Evolutionary conservation across 2,797 vertebrate genomes (phyloP), one percentile per base, ranked within the genome.

Genomic region (Gobionotothen gibberifrons): DNA sequence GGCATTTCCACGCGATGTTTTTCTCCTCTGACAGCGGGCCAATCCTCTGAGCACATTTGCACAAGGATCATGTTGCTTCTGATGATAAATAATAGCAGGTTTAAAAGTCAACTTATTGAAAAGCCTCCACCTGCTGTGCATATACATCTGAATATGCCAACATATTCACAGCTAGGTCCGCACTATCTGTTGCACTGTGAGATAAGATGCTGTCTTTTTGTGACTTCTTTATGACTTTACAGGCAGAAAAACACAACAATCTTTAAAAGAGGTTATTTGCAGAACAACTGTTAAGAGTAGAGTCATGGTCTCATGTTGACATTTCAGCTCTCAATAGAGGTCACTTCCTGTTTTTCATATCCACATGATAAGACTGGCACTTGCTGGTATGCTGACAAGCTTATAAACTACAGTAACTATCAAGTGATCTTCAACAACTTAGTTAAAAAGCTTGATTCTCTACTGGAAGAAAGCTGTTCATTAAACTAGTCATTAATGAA

Each of bases 311-410:
- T 51, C 49, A 8, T 36, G 22, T 40, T 66, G 76, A 61, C 74
- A 75, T 74, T 80, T 65, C 32, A 36, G 2, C 19, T 52, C 62
- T 77, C 48, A 43, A 44, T 62, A 58, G 63, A 79, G 72, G 74
- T 75, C 81, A 76, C 54, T 88, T 90, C 88, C 88, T 92, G 86
- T 91, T 91, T 86, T 86, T 76, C 67, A 43, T 72, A 53, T 54
- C 47, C 74, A 76, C 73, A 63, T 79, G 83, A 76, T 66, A 60
- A 48, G 62, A 48, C 39, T 1, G 46, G 11, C 9, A 4, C 39
- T 52, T 15, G 8, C 2, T 26, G 26, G 36, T 69, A 63, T 79
- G 64, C 72, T 82, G 72, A 78, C 29, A 53, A 66, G 66, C 67
- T 52, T 15, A 12, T 42, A 68, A 44, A 64, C 53, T 47, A 26